These are phyloP conservation scores for Galaxea fascicularis DNA, from an alignment of 92 coral and sea anemone species.

Conservation along the genomic window DNA sequence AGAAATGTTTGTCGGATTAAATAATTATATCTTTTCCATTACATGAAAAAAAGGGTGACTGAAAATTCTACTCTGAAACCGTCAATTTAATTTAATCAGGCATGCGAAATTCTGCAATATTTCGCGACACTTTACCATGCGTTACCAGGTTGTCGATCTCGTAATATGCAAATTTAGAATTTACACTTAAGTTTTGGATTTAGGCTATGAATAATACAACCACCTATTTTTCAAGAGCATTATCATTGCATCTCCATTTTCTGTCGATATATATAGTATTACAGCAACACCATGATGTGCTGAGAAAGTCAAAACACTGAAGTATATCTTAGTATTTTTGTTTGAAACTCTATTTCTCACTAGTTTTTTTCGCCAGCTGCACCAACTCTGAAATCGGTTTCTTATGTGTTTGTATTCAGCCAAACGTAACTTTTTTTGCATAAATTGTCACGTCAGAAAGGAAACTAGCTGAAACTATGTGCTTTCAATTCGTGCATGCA, in stretches of 20 bases:
- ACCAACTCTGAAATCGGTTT: too few species aligned
- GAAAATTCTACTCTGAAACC: not conserved
- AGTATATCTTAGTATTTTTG: not conserved
- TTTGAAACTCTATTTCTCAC: not conserved
- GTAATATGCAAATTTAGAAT: slow-evolving; percentile 6
- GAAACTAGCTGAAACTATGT: not conserved
- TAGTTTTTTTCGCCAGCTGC: too few species aligned
- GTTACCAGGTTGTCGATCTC: not conserved
- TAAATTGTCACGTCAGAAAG: not conserved
- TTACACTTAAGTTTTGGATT: not conserved
- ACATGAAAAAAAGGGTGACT: not conserved
- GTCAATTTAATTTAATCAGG: not conserved
- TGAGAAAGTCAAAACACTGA: not conserved
- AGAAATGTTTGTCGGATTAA: not conserved
- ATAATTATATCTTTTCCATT: not conserved
- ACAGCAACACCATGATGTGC: not conserved
- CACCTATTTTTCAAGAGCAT: not conserved
- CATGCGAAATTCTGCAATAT: not conserved
- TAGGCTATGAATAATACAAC: not conserved
- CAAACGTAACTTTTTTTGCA: not conserved
- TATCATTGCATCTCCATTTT: not conserved
- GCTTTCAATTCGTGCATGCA: not conserved
- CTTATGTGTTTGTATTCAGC: not conserved
- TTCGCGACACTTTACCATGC: not conserved
- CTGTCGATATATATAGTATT: not conserved